Percentiles rank a stretch among this genome's conserved stretches.
Evolutionary conservation across 2,888 invertebrate genomes (phyloP).

Genomic region (Cataglyphis cursor): DNA sequence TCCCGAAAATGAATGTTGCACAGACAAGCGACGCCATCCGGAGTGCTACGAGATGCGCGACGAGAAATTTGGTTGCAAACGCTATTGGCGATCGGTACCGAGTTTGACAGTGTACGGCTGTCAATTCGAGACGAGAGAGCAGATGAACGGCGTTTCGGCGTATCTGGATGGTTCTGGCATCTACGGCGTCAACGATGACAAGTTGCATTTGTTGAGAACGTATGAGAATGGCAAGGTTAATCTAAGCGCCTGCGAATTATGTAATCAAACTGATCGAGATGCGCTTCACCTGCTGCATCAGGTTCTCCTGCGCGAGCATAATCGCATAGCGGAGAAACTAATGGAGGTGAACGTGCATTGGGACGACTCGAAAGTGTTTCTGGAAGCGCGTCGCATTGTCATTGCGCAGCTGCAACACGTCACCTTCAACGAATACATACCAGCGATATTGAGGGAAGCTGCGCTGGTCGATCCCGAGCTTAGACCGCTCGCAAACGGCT

Average conservation of each 20-base stretch:
- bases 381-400: slow-evolving; percentile 92
- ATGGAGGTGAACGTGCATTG: slow-evolving; percentile 92
- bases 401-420: slow-evolving; percentile 94
- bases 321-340: slow-evolving; percentile 92
- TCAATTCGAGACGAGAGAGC: slow-evolving; percentile 90
- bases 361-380: slow-evolving; percentile 92
- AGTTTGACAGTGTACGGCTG: slow-evolving; percentile 81
- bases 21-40: slow-evolving; percentile 82
- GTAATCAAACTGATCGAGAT: slow-evolving; percentile 86
- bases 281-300: slow-evolving; percentile 92
- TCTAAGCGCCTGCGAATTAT: slow-evolving; percentile 90
- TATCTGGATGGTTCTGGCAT: slow-evolving; percentile 94
- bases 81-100: slow-evolving; percentile 92
- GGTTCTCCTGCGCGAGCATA: slow-evolving; percentile 92
- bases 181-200: slow-evolving; percentile 93
- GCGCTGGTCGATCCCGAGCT: slow-evolving; percentile 90
- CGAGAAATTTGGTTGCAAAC: slow-evolving; percentile 87
- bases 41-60: slow-evolving; percentile 88
- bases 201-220: slow-evolving; percentile 90
- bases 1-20: slow-evolving; percentile 77
- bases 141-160: slow-evolving; percentile 94
- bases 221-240: slow-evolving; percentile 92
- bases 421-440: slow-evolving; percentile 94
- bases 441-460: slow-evolving; percentile 92
- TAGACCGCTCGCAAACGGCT: slow-evolving; percentile 90